Evolutionary conservation across 2,888 invertebrate genomes (phyloP).

Genomic region (Tenthredo scrophulariae): DNA sequence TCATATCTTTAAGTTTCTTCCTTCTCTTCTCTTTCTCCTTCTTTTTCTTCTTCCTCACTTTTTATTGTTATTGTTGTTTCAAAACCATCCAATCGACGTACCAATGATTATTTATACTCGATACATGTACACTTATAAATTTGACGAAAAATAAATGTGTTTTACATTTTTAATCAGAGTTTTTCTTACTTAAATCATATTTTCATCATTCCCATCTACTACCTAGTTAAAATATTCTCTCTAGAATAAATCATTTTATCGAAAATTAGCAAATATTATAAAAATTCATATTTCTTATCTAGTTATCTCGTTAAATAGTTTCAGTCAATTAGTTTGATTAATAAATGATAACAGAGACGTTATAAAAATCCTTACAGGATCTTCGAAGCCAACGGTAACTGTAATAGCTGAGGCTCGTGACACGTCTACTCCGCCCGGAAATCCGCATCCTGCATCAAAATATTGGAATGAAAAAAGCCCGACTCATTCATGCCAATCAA

Average conservation of each 20-base stretch:
- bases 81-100: slow-evolving; percentile 19
- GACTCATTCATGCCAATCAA: slow-evolving; percentile 52
- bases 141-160: slow-evolving; percentile 70
- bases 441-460: slow-evolving; percentile 46
- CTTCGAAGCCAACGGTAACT: slow-evolving; percentile 64
- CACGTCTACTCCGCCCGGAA: slow-evolving; percentile 55
- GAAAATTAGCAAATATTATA: not conserved
- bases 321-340: not conserved
- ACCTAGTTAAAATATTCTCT: not conserved
- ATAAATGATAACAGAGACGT: slow-evolving; percentile 17
- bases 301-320: not conserved
- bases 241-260: not conserved
- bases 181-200: not conserved
- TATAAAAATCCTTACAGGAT: slow-evolving; percentile 64
- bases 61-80: slow-evolving; percentile 16
- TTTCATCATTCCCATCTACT: not conserved
- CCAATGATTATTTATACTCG: slow-evolving; percentile 61
- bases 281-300: not conserved
- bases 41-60: not conserved
- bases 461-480: slow-evolving; percentile 53
- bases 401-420: slow-evolving; percentile 68
- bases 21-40: not conserved
- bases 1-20: not conserved
- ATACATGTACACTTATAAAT: slow-evolving; percentile 18
- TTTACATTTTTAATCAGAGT: slow-evolving; percentile 74